phyloP scores from a whole-genome alignment of 2,888 invertebrate species.

The Ormyrus labotus region DNA sequence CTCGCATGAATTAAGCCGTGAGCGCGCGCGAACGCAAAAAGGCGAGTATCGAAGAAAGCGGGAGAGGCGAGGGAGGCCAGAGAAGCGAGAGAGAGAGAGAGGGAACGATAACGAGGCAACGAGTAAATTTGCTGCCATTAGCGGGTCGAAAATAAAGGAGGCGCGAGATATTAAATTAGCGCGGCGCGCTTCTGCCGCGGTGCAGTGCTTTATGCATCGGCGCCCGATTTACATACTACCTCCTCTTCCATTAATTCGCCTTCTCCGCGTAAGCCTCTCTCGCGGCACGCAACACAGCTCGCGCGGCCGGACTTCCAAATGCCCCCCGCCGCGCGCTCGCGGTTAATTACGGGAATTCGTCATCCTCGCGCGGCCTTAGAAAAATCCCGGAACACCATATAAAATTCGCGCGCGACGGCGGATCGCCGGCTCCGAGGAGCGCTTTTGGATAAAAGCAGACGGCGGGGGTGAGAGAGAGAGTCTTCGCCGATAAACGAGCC shows the following conservation, averaged over 20 bases:
- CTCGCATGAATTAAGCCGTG: slow-evolving; percentile 49
- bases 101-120: slow-evolving; percentile 68
- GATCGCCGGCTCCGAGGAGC: slow-evolving; percentile 46
- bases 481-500: slow-evolving; percentile 50
- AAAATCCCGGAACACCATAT: slow-evolving; percentile 22
- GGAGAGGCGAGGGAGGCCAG: not conserved
- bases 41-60: slow-evolving; percentile 21
- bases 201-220: slow-evolving; percentile 22
- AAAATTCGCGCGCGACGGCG: slow-evolving; percentile 28
- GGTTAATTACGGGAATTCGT: slow-evolving; percentile 42
- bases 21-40: slow-evolving; percentile 35
- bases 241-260: slow-evolving; percentile 51
- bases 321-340: not conserved
- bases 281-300: slow-evolving; percentile 14
- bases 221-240: slow-evolving; percentile 47
- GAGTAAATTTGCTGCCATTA: slow-evolving; percentile 74
- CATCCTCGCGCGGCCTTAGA: not conserved
- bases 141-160: slow-evolving; percentile 73
- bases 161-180: slow-evolving; percentile 74
- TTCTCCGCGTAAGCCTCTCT: slow-evolving; percentile 2
- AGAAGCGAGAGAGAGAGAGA: slow-evolving; percentile 34
- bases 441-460: slow-evolving; percentile 51
- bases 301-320: not conserved
- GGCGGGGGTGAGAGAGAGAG: not conserved
- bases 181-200: slow-evolving; percentile 57